Percentiles rank a stretch among this genome's conserved stretches.
These are phyloP conservation scores for Xestia rhomboidea DNA, from an alignment of 2,888 invertebrate species.

Conservation along the genomic window DNA sequence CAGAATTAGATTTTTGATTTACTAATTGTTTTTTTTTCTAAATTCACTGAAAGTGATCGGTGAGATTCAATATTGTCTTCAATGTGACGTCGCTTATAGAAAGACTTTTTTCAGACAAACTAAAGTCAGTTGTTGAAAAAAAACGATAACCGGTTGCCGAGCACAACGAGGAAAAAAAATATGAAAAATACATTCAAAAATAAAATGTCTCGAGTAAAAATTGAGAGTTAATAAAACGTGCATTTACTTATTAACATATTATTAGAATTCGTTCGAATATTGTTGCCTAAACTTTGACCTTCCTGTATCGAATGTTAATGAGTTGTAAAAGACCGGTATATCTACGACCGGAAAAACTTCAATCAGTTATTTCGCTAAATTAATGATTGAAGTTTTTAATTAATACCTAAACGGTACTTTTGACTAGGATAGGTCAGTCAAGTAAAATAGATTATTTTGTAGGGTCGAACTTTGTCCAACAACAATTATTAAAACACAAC, in stretches of 20 bases:
- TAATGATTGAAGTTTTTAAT: neutral
- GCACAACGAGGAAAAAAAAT: neutral
- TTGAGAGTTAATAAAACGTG: neutral
- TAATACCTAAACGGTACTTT: neutral
- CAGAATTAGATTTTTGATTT: neutral
- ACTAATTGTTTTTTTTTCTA: neutral
- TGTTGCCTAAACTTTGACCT: conserved; percentile 20
- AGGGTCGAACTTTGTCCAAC: neutral
- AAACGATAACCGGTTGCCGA: too few species aligned
- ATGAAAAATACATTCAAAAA: too few species aligned
- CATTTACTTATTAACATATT: conserved; percentile 11
- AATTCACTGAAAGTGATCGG: too few species aligned
- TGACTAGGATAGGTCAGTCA: neutral
- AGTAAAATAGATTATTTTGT: neutral
- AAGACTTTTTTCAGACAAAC: neutral
- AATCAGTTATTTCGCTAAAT: too few species aligned
- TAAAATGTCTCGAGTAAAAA: neutral
- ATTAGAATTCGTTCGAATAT: conserved; percentile 20
- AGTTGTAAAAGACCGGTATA: neutral
- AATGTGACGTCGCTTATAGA: neutral
- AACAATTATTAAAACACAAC: too few species aligned
- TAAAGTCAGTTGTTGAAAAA: neutral
- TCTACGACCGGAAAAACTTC: too few species aligned
- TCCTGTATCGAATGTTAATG: conserved; percentile 18
- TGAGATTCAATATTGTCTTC: neutral